Conservation (phyloP, 1,140 invertebrate genomes). For the Telenomus remus region DNA sequence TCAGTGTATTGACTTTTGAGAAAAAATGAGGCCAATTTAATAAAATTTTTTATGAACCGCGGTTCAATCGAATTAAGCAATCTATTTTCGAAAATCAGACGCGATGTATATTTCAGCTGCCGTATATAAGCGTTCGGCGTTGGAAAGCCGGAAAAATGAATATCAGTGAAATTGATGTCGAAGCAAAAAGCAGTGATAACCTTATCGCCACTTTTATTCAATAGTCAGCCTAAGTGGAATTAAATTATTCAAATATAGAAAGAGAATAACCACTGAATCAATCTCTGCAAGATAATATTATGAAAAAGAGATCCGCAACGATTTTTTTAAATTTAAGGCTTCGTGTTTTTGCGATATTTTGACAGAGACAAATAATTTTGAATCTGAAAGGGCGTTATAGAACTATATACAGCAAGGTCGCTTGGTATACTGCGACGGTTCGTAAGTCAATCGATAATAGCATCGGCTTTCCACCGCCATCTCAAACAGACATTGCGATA, state of each 20-base stretch:
- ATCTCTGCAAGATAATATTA: not conserved
- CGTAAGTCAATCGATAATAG: constrained; percentile 63
- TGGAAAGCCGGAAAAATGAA: no score
- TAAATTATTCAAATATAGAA: not conserved
- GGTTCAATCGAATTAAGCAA: no score
- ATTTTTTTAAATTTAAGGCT: no score
- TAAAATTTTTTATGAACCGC: not conserved
- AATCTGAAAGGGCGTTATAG: constrained; percentile 52
- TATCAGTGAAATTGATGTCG: no score
- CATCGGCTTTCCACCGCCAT: constrained; percentile 54
- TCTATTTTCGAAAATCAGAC: no score
- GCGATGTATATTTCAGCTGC: no score
- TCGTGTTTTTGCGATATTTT: no score
- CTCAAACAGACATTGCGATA: constrained; percentile 48
- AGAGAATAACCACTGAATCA: not conserved
- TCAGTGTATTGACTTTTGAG: not conserved
- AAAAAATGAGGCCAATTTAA: not conserved
- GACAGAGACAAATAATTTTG: no score
- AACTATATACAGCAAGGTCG: constrained; percentile 47
- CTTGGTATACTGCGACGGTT: constrained; percentile 58
- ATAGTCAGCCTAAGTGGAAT: no score
- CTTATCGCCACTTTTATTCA: no score
- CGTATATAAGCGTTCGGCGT: no score
- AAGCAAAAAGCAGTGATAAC: no score
- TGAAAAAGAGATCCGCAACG: not conserved